Conservation (phyloP, 2,113 vertebrate genomes). For the Pyxicephalus adspersus region DNA sequence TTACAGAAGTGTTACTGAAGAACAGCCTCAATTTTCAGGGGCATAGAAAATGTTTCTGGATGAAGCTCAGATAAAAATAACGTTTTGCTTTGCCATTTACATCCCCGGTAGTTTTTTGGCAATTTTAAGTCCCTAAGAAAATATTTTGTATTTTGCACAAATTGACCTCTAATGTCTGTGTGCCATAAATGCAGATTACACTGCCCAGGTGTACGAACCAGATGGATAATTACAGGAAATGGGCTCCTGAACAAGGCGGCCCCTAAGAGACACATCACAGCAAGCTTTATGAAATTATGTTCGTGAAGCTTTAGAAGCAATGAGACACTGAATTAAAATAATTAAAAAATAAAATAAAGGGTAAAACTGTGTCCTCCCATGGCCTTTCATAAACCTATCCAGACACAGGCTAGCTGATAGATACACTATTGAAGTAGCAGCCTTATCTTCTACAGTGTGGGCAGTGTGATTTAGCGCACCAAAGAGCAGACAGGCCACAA, state of each 20-base stretch:
- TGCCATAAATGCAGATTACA: slow-evolving; percentile 13
- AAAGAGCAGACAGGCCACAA: too few species aligned
- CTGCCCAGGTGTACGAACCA: slow-evolving; percentile 22
- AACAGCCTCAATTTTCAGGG: background rate
- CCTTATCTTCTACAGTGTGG: background rate
- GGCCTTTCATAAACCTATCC: background rate
- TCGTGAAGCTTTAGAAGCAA: background rate
- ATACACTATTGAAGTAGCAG: background rate
- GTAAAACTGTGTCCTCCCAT: background rate
- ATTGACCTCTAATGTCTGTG: background rate
- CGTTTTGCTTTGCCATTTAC: background rate
- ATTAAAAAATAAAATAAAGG: too few species aligned
- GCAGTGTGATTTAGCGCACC: too few species aligned
- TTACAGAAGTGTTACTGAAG: too few species aligned
- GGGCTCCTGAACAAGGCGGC: background rate
- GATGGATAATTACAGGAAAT: slow-evolving; percentile 34
- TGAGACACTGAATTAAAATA: background rate
- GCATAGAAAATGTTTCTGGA: background rate
- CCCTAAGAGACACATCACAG: slow-evolving; percentile 27
- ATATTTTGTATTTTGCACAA: background rate
- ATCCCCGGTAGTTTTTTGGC: background rate
- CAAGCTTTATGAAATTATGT: slow-evolving; percentile 1
- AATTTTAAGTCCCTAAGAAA: background rate
- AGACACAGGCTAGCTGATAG: background rate
- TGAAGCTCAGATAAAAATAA: background rate